Base-by-base conservation (phyloP, 2,113 vertebrate species). In the Otis tarda region DNA sequence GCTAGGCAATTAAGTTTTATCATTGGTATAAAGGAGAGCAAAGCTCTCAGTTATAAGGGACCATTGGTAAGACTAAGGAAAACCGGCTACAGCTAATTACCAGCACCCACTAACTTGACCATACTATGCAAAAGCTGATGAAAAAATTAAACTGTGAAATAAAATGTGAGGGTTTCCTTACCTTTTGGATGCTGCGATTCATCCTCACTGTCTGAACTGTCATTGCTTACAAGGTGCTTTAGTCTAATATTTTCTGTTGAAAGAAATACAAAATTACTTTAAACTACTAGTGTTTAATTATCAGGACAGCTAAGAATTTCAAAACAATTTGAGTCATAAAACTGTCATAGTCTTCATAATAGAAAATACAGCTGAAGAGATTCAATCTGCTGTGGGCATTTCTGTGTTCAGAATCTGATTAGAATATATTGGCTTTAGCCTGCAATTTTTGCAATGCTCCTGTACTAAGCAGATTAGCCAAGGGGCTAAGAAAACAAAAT, bases 171-270 rank as follows among this genome's bases (percentile, higher is more conserved):
- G 8, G 59, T 53, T 83, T 50, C 39, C 97, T 98, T 97, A 99
- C 99, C 99, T 99, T 99, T 99, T 24, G 95, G 97, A 64, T 83
- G 96, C 10, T 98, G 98, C 17, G 98, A 98, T 81, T 99, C 99
- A 28, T 99, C 99, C 16, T 99, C 99, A 56, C 98, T 99, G 75
- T 99, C 99, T 19, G 98, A 97, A 76, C 98, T 98, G 92, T 99
- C 99, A 2, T 98, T 98, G 92, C 99, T 98, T 16, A 99, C 98
- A 41, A 99, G 98, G 90, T 99, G 99, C 86, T 98, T 98, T 14
- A 99, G 98, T 81, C 98, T 99, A 81, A 99, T 98, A 88, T 99
- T 99, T 97, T 99, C 99, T 99, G 98, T 93, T 75, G 92, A 86
- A 97, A 97, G 64, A 91, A 95, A 96, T 18, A 41, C 5, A 90